Evolutionary conservation across 2,888 invertebrate species (phyloP).

Genomic region (Ceriagrion tenellum): DNA sequence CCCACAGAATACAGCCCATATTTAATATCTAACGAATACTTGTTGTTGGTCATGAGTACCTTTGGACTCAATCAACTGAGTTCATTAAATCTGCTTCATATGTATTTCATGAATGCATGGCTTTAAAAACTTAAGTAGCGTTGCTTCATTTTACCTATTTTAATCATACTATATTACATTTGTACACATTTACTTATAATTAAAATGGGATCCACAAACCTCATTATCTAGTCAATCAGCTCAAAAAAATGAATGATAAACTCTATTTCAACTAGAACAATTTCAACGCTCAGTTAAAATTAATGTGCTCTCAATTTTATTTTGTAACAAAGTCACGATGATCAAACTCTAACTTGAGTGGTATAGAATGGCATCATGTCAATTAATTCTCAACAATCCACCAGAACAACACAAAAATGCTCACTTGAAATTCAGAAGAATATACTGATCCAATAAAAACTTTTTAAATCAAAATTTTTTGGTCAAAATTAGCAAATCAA

Average conservation of each 20-base stretch:
- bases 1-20: constrained; percentile 30
- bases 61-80: constrained; percentile 40
- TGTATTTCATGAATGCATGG: constrained; percentile 57
- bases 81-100: background rate
- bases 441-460: constrained; percentile 22
- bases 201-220: constrained; percentile 51
- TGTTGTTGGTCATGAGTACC: constrained; percentile 60
- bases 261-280: constrained; percentile 20
- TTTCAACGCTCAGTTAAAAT: constrained; percentile 49
- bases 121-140: constrained; percentile 60
- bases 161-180: constrained; percentile 62
- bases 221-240: constrained; percentile 54
- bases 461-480: constrained; percentile 31
- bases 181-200: constrained; percentile 62
- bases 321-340: constrained; percentile 26
- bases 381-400: constrained; percentile 47
- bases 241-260: constrained; percentile 5
- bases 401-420: constrained; percentile 45
- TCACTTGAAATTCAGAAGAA: constrained; percentile 10
- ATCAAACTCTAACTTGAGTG: constrained; percentile 19
- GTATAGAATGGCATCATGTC: constrained; percentile 44
- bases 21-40: constrained; percentile 58
- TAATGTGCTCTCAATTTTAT: constrained; percentile 38
- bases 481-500: constrained; percentile 51
- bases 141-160: constrained; percentile 50